Evolutionary conservation across 2,888 invertebrate genomes (phyloP).

Genomic region (Caradrina clavipalpis): DNA sequence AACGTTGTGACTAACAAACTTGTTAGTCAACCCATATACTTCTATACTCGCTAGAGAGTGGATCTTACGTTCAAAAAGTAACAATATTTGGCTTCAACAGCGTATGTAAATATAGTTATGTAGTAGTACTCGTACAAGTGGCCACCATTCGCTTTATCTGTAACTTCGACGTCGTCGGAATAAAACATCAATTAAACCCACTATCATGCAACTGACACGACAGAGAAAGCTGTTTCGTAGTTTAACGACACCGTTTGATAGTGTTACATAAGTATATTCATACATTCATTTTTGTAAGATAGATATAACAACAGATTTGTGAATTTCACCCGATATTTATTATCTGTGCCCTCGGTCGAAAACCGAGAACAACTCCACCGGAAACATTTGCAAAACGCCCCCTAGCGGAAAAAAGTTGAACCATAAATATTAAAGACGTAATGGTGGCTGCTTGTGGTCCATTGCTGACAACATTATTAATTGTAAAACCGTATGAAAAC

Average conservation of each 20-base stretch:
- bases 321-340: neutral
- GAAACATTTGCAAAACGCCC: constrained; percentile 54
- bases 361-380: constrained; percentile 37
- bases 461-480: constrained; percentile 89
- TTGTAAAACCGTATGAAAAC: constrained; percentile 80
- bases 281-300: neutral
- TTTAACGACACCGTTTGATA: too few relatives aligned
- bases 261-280: neutral
- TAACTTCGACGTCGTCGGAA: too few relatives aligned
- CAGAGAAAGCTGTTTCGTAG: constrained; percentile 18
- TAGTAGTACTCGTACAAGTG: too few relatives aligned
- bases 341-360: neutral
- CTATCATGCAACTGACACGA: neutral
- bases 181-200: too few relatives aligned
- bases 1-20: too few relatives aligned
- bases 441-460: constrained; percentile 87
- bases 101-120: too few relatives aligned
- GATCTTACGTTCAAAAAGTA: too few relatives aligned
- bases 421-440: constrained; percentile 72
- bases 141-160: too few relatives aligned
- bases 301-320: neutral
- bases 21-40: too few relatives aligned
- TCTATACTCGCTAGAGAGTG: too few relatives aligned
- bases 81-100: too few relatives aligned
- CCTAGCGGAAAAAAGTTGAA: constrained; percentile 48